These are phyloP conservation scores for Melanophora roralis DNA, from an alignment of 2,888 invertebrate genomes.

Conservation along the genomic window DNA sequence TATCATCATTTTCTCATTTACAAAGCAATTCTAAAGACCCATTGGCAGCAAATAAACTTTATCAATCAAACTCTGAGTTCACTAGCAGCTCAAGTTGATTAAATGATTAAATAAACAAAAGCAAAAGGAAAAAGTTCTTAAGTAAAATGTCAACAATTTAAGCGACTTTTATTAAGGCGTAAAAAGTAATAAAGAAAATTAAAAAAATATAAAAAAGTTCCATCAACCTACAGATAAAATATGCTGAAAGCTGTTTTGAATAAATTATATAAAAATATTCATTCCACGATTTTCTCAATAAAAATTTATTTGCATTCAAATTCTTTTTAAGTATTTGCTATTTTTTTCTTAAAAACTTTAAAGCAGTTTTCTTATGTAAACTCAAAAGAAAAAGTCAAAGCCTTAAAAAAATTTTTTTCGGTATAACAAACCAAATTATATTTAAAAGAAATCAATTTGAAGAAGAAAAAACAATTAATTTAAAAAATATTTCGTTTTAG, in stretches of 20 bases:
- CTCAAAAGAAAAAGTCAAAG: too few species aligned
- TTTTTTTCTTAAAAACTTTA: too few species aligned
- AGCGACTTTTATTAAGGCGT: conserved; percentile 70
- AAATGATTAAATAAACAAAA: conserved; percentile 72
- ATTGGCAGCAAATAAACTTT: neutral
- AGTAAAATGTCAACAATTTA: conserved; percentile 74
- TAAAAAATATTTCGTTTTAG: too few species aligned
- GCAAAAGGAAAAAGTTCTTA: conserved; percentile 49
- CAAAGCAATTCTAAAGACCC: conserved; percentile 12
- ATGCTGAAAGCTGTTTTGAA: conserved; percentile 57
- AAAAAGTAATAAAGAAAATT: neutral
- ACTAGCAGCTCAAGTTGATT: conserved; percentile 68
- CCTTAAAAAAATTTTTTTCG: too few species aligned
- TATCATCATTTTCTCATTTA: neutral
- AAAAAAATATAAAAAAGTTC: conserved; percentile 23
- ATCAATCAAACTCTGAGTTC: neutral
- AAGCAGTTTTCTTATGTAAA: too few species aligned
- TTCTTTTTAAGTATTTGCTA: too few species aligned
- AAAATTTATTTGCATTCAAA: too few species aligned
- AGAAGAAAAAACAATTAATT: too few species aligned
- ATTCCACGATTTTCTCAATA: too few species aligned
- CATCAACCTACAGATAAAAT: conserved; percentile 68
- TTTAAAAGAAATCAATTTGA: too few species aligned
- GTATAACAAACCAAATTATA: too few species aligned
- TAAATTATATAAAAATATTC: conserved; percentile 48